A percentile compares a stretch with the other conserved stretches of the same genome.
phyloP scores from a whole-genome alignment of 2,113 vertebrate genomes.

The Hypocryptadius cinnamomeus region DNA sequence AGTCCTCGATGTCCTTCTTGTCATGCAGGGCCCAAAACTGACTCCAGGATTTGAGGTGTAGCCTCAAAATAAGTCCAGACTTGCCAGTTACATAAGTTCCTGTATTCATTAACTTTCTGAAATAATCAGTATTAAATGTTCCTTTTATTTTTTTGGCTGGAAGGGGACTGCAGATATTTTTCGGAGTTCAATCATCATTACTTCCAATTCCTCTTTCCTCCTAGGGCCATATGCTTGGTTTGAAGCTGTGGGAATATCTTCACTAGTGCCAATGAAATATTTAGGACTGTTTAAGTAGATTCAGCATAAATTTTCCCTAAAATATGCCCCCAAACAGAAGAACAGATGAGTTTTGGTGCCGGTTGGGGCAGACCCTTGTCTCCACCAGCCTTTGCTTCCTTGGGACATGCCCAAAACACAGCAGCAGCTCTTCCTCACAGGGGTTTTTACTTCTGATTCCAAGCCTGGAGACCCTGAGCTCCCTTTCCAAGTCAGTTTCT shows the following conservation, averaged over 20 bases:
- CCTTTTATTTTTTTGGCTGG: background rate
- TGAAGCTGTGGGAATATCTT: constrained; percentile 17
- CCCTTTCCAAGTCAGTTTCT: background rate
- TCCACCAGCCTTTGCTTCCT: background rate
- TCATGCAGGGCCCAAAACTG: background rate
- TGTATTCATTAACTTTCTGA: background rate
- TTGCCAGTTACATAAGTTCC: background rate
- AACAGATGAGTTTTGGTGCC: background rate
- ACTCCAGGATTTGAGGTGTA: background rate
- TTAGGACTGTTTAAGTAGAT: constrained; percentile 30
- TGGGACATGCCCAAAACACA: background rate
- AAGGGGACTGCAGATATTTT: background rate
- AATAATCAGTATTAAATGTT: background rate
- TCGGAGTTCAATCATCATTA: background rate
- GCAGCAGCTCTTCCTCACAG: background rate
- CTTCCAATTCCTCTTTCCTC: background rate
- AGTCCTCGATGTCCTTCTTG: background rate
- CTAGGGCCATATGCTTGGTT: background rate
- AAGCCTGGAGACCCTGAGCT: background rate
- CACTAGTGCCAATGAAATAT: constrained; percentile 27
- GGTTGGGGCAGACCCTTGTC: background rate
- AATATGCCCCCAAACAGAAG: background rate
- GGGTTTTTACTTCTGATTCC: background rate
- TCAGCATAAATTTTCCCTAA: constrained; percentile 7
- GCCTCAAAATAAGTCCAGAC: background rate